Percentiles rank a stretch among this genome's conserved stretches.
Evolutionary conservation across 2,797 vertebrate species (phyloP).

Genomic region (Poecilia velifera): DNA sequence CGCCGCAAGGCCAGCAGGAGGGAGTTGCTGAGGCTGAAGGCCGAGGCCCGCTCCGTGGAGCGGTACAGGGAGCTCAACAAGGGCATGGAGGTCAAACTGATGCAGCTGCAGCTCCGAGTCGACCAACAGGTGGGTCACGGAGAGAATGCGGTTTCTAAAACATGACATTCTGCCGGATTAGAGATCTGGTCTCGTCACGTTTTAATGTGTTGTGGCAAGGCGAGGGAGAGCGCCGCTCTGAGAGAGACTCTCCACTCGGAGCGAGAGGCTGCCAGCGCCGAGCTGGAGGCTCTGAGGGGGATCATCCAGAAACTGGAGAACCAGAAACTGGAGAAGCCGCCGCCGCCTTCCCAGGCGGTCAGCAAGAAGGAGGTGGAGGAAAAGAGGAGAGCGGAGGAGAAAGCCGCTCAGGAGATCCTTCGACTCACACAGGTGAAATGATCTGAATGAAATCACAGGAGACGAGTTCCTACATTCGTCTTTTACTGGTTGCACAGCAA

Average conservation of each 20-base stretch:
- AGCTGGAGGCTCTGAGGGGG: constrained; percentile 68
- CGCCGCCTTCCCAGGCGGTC: constrained; percentile 38
- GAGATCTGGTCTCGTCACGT: neutral
- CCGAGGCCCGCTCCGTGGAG: constrained; percentile 80
- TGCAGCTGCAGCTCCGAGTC: constrained; percentile 82
- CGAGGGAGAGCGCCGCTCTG: constrained; percentile 72
- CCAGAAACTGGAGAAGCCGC: constrained; percentile 34
- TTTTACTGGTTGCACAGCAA: neutral
- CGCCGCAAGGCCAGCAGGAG: constrained; percentile 77
- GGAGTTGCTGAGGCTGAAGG: constrained; percentile 77
- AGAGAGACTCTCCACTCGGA: constrained; percentile 71
- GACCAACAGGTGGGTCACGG: constrained; percentile 76
- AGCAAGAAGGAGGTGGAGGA: constrained; percentile 71
- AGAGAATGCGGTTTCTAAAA: neutral
- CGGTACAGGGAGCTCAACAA: constrained; percentile 83
- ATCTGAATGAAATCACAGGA: neutral
- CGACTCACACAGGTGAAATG: constrained; percentile 70
- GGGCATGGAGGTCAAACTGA: constrained; percentile 85
- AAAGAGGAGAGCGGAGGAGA: constrained; percentile 62
- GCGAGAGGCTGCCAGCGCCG: constrained; percentile 53
- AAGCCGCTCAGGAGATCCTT: constrained; percentile 65
- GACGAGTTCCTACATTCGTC: neutral
- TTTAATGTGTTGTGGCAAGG: constrained; percentile 56
- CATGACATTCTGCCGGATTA: neutral
- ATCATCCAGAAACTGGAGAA: constrained; percentile 62